phyloP scores from a whole-genome alignment of 2,113 vertebrate species.

The Oriolus oriolus region DNA sequence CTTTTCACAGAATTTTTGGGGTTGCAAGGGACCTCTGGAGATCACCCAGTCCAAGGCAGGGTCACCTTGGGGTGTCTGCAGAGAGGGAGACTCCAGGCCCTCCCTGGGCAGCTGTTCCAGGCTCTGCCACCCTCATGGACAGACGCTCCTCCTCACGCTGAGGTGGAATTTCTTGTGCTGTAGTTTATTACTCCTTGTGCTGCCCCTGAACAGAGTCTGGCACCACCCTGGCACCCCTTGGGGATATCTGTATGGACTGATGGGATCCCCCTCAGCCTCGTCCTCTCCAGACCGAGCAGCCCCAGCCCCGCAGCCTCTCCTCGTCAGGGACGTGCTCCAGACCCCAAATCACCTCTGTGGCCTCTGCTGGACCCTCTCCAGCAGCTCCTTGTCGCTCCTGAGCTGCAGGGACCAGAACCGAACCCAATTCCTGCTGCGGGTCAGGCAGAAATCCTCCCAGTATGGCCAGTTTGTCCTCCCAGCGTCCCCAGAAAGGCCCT shows the following conservation, averaged over 20 bases:
- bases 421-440: rapidly evolving
- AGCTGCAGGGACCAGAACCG: neutral
- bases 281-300: neutral
- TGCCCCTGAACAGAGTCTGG: neutral
- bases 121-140: neutral
- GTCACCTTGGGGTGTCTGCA: neutral
- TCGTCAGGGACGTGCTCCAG: neutral
- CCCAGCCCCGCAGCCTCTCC: neutral
- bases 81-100: neutral
- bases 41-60: neutral
- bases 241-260: neutral
- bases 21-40: neutral
- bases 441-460: neutral
- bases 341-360: neutral
- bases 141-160: rapidly evolving
- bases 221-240: neutral
- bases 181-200: rapidly evolving
- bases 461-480: neutral
- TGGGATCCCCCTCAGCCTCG: neutral
- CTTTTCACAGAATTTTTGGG: rapidly evolving
- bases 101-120: neutral
- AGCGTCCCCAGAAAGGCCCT: neutral
- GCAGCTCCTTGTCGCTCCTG: neutral
- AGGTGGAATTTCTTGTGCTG: neutral
- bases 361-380: neutral